Base-by-base conservation (phyloP, 2,888 invertebrate species). In the Sisyra terminalis region DNA sequence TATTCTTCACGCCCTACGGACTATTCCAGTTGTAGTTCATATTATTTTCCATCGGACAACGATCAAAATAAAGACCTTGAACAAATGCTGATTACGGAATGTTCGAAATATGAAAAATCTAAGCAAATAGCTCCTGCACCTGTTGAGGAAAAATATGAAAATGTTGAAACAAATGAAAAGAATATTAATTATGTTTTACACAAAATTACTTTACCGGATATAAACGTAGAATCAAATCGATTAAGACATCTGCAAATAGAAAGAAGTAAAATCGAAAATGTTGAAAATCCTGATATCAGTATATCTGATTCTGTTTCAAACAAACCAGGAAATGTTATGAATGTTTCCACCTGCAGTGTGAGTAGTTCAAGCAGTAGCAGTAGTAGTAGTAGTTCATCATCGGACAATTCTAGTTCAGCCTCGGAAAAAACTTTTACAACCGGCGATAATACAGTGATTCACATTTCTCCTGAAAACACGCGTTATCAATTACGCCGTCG, bases 11-110 rank as follows among this genome's bases (percentile, higher is more conserved):
- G 60, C 31, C 53, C 54, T 2, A 61, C 62, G 0, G 62, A 62
- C 52, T 62, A 62, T 50, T 62, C 62, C 1, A 58, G 60, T 3
- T 55, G 57, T 2, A 60, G 59, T 16, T 60, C 60, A 0, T 62
- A 62, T 49, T 62, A 62, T 46, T 57, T 58, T 48, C 62, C 62
- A 8, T 59, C 59, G 0, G 62, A 62, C 47, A 53, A 50, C 7
- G 62, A 61, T 47, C 60, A 59, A 45, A 55, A 50, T 43, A 53
- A 52, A 44, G 55, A 53, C 7, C 29, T 57, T 9, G 60, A 60
- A 45, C 48, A 51, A 16, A 45, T 53, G n/a, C 43, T 60, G 15
- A 53, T 56, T n/a, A 55, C 58, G 47, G 57, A 58, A 44, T 55
- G 55, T 36, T 52, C 37, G 15, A 45, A 45, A 44, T 34, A 38